phyloP scores from a whole-genome alignment of 1,140 invertebrate species.

The Papilio xuthus region DNA sequence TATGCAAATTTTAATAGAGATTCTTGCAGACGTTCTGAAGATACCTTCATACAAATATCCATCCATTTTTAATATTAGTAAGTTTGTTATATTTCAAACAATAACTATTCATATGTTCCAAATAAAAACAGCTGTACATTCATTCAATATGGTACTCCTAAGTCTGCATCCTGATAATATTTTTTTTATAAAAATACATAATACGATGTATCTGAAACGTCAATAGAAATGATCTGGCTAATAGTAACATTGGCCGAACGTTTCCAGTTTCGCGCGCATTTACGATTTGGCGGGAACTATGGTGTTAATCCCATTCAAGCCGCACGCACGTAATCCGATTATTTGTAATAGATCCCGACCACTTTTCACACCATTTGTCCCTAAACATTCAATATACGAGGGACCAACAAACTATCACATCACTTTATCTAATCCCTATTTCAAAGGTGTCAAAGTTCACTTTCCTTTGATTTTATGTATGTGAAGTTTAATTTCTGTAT shows the following conservation, averaged over 20 bases:
- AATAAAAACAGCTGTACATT: conserved; percentile 1
- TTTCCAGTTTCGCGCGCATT: conserved; percentile 39
- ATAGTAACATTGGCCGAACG: conserved; percentile 9
- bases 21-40: too few species aligned
- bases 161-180: neutral
- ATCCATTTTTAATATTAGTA: too few species aligned
- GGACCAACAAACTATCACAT: conserved; percentile 26
- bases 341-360: conserved; percentile 62
- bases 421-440: conserved; percentile 33
- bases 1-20: too few species aligned
- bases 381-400: conserved; percentile 52
- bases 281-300: conserved; percentile 39
- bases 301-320: conserved; percentile 52
- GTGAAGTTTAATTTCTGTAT: conserved; percentile 38
- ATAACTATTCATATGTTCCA: neutral
- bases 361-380: conserved; percentile 57
- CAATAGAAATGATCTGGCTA: conserved; percentile 7
- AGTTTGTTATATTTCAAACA: neutral
- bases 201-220: neutral
- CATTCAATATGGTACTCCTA: neutral
- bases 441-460: conserved; percentile 9
- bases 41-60: too few species aligned
- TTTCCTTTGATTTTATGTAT: conserved; percentile 22
- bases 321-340: conserved; percentile 62
- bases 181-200: neutral